Base-by-base conservation (phyloP, 2,113 vertebrate genomes). In the Varanus salvator region DNA sequence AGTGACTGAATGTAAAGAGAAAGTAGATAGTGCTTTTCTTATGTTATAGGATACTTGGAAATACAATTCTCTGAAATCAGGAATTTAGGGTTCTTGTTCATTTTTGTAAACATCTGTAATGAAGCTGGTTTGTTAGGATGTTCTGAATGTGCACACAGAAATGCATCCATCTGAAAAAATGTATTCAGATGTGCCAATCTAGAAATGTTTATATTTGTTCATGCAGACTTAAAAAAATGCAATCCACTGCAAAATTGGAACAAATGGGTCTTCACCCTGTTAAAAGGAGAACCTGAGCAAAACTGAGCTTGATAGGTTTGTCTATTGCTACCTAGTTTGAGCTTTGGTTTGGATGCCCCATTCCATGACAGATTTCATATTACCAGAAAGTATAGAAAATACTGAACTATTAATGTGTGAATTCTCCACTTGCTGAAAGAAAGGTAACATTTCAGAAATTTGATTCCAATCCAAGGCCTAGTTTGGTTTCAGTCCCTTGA, bases 51-150 rank as follows among this genome's bases (percentile, higher is more conserved):
- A 29, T 66, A 25, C 17, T 50, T 80, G 76, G 29, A 69, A 87
- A 29, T 48, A 48, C 34, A 1, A 6, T 52, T 31, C 75, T 80
- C 48, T 80, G 8, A 87, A 68, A 86, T 84, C 68, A 87, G 9
- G 38, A 52, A 52, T n/a, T n/a, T 80, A 34, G 86, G 60, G n/a
- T 87, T 89, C 44, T 66, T 66, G 38, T 64, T 87, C 78, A 19
- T 50, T 76, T n/a, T 38, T 83, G 54, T 64, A 50, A 64, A 6
- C 80, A 88, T 19, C 72, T 89, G 54, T 23, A 76, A 66, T 84
- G 6, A 84, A 81, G 50, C 54, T 76, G 29, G 17, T 76, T 89
- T 74, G n/a, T 84, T 84, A 84, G 34, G 64, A 52, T 72, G 21
- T 74, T 11, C 69, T 85, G 21, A 21, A 21, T 64, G 19, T 64